Evolutionary conservation across 2,113 vertebrate genomes (phyloP).

Genomic region (Bubo scandiacus): DNA sequence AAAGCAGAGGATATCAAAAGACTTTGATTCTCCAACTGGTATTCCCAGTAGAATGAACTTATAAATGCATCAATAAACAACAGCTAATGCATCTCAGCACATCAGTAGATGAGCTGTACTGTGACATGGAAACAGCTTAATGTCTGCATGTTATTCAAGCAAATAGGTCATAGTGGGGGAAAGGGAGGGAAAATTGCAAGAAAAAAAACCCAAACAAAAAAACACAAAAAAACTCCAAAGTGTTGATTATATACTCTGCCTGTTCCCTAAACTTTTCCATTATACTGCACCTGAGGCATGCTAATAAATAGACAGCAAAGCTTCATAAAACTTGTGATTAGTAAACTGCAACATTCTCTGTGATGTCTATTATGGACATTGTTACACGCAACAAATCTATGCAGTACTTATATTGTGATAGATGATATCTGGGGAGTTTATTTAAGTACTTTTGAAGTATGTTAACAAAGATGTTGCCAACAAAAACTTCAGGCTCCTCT

Average conservation of each 20-base stretch:
- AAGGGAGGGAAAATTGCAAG: neutral
- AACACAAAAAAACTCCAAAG: too few relatives aligned
- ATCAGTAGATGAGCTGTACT: neutral
- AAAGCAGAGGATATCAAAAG: neutral
- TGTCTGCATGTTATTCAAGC: neutral
- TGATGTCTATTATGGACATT: neutral
- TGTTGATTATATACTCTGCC: neutral
- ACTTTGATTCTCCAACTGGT: neutral
- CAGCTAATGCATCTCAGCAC: constrained; percentile 35
- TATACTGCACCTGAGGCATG: neutral
- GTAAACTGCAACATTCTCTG: neutral
- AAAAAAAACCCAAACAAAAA: neutral
- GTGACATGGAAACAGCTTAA: constrained; percentile 24
- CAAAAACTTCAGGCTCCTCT: neutral
- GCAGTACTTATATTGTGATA: neutral
- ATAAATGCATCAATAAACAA: constrained; percentile 31
- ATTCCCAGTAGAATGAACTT: neutral
- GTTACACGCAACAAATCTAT: neutral
- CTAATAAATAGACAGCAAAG: neutral
- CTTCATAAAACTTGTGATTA: neutral
- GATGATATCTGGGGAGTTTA: neutral
- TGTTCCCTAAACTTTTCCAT: neutral
- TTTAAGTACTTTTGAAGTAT: neutral
- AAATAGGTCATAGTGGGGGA: neutral
- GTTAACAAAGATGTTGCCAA: neutral